phyloP scores from a whole-genome alignment of 2,888 invertebrate species.

The Zonitis immaculata region DNA sequence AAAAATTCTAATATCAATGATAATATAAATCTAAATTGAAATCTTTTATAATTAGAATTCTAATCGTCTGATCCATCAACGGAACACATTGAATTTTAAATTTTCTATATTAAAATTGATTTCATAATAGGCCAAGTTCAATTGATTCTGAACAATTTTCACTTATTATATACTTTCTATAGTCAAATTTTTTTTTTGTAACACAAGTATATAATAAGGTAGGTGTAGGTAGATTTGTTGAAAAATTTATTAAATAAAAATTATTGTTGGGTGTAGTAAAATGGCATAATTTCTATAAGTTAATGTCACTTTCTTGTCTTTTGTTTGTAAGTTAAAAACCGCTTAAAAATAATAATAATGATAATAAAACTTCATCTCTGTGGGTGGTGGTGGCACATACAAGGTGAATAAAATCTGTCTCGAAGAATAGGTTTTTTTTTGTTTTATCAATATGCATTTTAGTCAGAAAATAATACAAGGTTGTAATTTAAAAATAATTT shows the following conservation, averaged over 20 bases:
- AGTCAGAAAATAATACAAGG: too few relatives aligned
- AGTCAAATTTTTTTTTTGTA: too few relatives aligned
- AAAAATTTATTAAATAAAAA: neutral
- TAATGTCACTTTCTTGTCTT: neutral
- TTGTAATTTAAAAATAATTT: too few relatives aligned
- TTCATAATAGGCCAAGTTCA: conserved; percentile 1
- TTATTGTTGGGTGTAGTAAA: neutral
- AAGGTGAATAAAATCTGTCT: neutral
- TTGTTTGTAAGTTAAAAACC: neutral
- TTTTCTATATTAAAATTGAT: neutral
- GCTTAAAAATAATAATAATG: too few relatives aligned
- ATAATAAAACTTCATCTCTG: neutral
- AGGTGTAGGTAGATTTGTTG: neutral
- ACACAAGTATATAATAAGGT: too few relatives aligned
- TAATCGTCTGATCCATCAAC: neutral
- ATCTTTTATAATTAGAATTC: neutral
- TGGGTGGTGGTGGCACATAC: neutral
- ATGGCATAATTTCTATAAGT: neutral
- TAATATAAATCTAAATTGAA: too few relatives aligned
- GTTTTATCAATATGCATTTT: too few relatives aligned
- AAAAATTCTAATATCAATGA: too few relatives aligned
- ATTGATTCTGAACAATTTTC: neutral
- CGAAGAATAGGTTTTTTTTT: too few relatives aligned
- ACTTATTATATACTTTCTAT: conserved; percentile 1
- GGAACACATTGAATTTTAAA: neutral